These are phyloP conservation scores for Brachymystax lenok DNA, from an alignment of 2,797 vertebrate species.

Conservation along the genomic window DNA sequence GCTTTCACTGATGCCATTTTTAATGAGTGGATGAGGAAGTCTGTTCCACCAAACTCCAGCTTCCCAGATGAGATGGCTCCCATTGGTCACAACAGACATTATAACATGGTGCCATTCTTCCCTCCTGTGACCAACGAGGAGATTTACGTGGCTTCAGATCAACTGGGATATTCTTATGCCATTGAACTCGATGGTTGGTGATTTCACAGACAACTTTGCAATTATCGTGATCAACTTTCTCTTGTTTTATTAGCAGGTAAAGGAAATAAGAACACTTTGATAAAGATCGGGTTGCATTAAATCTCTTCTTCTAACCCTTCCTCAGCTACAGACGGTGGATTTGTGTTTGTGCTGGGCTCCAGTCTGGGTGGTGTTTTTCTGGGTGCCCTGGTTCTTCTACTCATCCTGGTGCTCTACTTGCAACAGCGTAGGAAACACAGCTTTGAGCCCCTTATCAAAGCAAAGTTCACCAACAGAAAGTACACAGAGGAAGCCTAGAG, in stretches of 20 bases:
- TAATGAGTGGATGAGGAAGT: conserved; percentile 90
- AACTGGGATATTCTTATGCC: conserved; percentile 90
- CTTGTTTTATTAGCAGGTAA: background rate
- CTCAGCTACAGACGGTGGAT: conserved; percentile 68
- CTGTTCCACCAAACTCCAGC: conserved; percentile 68
- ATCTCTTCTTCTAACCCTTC: conserved; percentile 26
- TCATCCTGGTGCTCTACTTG: conserved; percentile 80
- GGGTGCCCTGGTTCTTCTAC: conserved; percentile 74
- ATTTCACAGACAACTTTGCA: background rate
- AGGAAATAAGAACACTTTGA: background rate
- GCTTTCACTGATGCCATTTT: conserved; percentile 95
- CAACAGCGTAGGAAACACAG: conserved; percentile 79
- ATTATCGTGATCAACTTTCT: background rate
- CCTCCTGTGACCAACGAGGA: conserved; percentile 91
- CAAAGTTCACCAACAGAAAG: conserved; percentile 81
- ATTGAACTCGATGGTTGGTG: conserved; percentile 82
- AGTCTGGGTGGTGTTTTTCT: conserved; percentile 81
- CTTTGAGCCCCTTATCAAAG: conserved; percentile 88
- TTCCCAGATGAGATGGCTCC: conserved; percentile 93
- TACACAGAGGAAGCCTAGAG: conserved; percentile 87
- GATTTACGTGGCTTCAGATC: conserved; percentile 81
- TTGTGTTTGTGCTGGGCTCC: conserved; percentile 76
- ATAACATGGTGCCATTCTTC: conserved; percentile 98
- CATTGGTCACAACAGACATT: conserved; percentile 92
- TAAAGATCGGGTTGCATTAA: background rate